phyloP scores from a whole-genome alignment of 2,888 invertebrate species.

The Lithophane semibrunnea region DNA sequence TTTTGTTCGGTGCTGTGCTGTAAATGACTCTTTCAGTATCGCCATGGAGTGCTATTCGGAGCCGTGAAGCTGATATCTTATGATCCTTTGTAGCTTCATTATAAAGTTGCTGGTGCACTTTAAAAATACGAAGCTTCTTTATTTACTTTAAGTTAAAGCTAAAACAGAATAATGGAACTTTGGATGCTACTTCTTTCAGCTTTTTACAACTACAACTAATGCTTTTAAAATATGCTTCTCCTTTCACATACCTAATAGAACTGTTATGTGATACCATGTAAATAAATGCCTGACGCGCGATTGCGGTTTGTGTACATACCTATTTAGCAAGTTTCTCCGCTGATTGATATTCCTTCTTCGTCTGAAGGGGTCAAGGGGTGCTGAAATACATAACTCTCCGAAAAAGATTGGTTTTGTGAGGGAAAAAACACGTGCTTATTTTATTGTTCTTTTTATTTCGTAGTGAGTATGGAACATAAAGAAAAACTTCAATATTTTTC shows the following conservation, averaged over 20 bases:
- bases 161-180: conserved; percentile 37
- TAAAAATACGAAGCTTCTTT: conserved; percentile 13
- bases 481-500: conserved; percentile 5
- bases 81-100: conserved; percentile 53
- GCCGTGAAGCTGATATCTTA: conserved; percentile 67
- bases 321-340: conserved; percentile 46
- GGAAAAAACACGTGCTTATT: conserved; percentile 47
- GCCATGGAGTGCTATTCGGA: conserved; percentile 65
- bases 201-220: conserved; percentile 24
- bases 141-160: conserved; percentile 19
- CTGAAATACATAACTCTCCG: conserved; percentile 58
- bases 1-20: conserved; percentile 40
- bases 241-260: background rate
- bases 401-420: conserved; percentile 50
- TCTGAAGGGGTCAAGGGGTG: conserved; percentile 58
- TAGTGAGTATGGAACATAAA: conserved; percentile 30
- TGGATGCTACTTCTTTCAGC: conserved; percentile 17
- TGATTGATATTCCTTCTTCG: conserved; percentile 58
- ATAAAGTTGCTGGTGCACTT: conserved; percentile 42
- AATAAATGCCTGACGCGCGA: conserved; percentile 34
- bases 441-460: conserved; percentile 56
- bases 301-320: conserved; percentile 37
- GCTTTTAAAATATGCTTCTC: conserved; percentile 1
- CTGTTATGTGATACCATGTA: conserved; percentile 4
- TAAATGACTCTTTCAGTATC: conserved; percentile 57